Evolutionary conservation across 2,113 vertebrate genomes (phyloP), one percentile per base, ranked within the genome.

Genomic region (Ariopsis seemanni): DNA sequence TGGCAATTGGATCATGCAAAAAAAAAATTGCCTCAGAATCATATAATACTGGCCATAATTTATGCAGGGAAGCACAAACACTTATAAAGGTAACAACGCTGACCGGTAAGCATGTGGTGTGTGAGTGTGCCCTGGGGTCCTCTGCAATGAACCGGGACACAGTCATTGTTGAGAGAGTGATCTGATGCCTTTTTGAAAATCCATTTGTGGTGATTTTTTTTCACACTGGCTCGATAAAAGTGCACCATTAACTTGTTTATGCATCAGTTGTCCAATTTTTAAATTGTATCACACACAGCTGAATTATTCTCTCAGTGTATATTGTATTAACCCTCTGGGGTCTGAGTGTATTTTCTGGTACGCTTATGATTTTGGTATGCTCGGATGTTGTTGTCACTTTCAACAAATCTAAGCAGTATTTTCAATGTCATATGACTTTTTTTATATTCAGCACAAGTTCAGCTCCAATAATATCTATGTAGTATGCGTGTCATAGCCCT

Each of bases 1-100:
- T 48, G 74, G 86, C 93, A 92, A 95, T 95, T 90, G 90, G 91
- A 94, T 95, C 94, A 94, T 93, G 91, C 86, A 91, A 92, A 91
- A 84, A 83, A 84, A 71, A 92, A 88, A 90, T 88, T 90, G 92
- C 94, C 93, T 95, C 91, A 91, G 93, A 89, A 85, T 89, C 84
- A 62, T 34, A 89, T 89, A 88, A 88, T 81, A 89, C 90, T 89
- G 81, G 57, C 17, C 42, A 67, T 85, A 83, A 86, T 89, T 89
- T 88, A 85, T 65, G 83, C 74, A 58, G 58, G 60, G 78, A 84
- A 78, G 50, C 34, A 71, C 7, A 78, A 55, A 62, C 27, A 57
- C 53, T 15, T 55, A 77, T 82, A 34, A 25, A 78, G 88, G 67
- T 30, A 52, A 82, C 87, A 89, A 62, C 9, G 58, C 57, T 74